These are phyloP conservation scores for Cichladusa arquata DNA, from an alignment of 2,113 vertebrate genomes.

Conservation along the genomic window DNA sequence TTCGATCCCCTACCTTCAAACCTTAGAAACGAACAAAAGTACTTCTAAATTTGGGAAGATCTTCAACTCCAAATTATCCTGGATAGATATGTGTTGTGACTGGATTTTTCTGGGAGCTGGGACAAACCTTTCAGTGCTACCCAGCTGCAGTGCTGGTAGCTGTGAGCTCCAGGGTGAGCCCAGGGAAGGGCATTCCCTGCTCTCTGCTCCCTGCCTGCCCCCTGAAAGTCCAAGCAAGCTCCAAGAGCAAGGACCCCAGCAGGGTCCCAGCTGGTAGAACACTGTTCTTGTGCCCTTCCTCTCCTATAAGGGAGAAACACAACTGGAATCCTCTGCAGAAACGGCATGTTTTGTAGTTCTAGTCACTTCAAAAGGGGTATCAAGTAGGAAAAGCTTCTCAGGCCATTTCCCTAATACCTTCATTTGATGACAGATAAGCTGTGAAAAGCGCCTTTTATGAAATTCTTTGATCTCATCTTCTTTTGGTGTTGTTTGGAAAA, in stretches of 20 bases:
- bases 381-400: slow-evolving; percentile 62
- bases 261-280: not conserved
- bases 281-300: not conserved
- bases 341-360: not conserved
- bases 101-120: not conserved
- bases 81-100: not conserved
- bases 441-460: slow-evolving; percentile 24
- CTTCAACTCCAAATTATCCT: not conserved
- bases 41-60: not conserved
- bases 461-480: slow-evolving; percentile 70
- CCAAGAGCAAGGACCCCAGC: not conserved
- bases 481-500: slow-evolving; percentile 42
- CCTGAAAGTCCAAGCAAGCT: not conserved
- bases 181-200: not conserved
- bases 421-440: slow-evolving; percentile 65
- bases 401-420: slow-evolving; percentile 60
- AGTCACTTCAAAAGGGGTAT: slow-evolving; percentile 52
- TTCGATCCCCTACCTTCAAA: not conserved
- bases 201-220: not conserved
- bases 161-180: fast-evolving
- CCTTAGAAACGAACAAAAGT: not conserved
- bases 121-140: not conserved
- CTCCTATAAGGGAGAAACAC: not conserved
- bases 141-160: not conserved
- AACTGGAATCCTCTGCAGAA: slow-evolving; percentile 28